phyloP scores from a whole-genome alignment of 2,888 invertebrate genomes.

The Mesorhabditis sp. region DNA sequence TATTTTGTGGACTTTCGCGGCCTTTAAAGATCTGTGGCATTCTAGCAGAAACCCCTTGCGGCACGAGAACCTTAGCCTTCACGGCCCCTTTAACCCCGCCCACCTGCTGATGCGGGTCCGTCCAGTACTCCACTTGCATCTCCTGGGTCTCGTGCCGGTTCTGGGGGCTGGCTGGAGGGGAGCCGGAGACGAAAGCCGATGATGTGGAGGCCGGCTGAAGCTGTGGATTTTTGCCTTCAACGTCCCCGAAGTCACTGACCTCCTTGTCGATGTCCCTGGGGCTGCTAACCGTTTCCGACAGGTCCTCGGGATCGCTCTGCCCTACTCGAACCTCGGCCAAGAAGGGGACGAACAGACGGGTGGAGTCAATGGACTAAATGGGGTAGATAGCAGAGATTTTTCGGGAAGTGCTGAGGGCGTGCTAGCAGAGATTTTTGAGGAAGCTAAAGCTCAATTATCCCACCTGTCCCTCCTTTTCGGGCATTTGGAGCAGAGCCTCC shows the following conservation, averaged over 20 bases:
- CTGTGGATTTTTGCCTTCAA: background rate
- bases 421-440: too few relatives aligned
- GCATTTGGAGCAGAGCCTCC: slow-evolving; percentile 53
- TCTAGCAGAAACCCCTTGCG: too few relatives aligned
- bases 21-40: too few relatives aligned
- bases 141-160: slow-evolving; percentile 14
- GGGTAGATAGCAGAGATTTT: too few relatives aligned
- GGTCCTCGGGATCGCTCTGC: slow-evolving; percentile 14
- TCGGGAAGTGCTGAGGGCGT: too few relatives aligned
- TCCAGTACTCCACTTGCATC: slow-evolving; percentile 26
- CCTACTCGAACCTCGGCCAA: slow-evolving; percentile 45
- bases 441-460: slow-evolving; percentile 6
- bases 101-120: slow-evolving; percentile 9
- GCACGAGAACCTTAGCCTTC: too few relatives aligned
- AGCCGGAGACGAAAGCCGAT: slow-evolving; percentile 5
- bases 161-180: slow-evolving; percentile 18
- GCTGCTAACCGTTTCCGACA: slow-evolving; percentile 3
- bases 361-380: slow-evolving; percentile 11
- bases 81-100: too few relatives aligned
- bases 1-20: too few relatives aligned
- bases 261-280: slow-evolving; percentile 6
- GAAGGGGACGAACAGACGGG: slow-evolving; percentile 54
- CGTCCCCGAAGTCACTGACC: background rate
- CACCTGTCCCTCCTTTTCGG: slow-evolving; percentile 23
- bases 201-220: background rate